Evolutionary conservation across 2,113 vertebrate species (phyloP), one percentile per base, ranked within the genome.

Genomic region (Elanoides forficatus): DNA sequence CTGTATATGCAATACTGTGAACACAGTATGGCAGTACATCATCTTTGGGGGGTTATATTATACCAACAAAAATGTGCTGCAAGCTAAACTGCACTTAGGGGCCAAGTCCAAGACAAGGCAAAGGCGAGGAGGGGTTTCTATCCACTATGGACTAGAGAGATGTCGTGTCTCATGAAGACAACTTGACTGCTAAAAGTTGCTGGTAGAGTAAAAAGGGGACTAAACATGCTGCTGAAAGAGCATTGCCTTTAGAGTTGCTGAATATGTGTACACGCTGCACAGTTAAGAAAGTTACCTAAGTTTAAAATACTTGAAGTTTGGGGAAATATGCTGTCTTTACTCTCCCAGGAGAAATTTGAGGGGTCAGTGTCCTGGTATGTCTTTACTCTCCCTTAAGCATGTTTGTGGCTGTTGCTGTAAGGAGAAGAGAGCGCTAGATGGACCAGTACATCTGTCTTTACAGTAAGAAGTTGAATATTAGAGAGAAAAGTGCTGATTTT

Each of bases 101-200:
- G 15, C 19, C 21, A 36, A 53, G 32, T 34, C 5, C 70, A 30
- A 65, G 50, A 22, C 1, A 40, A 56, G 45, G 45, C n/a, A 62
- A 68, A 87, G 25, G 17, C 2, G 1, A 16, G 32, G 6, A 48
- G 18, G 6, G 6, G 5, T 81, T 86, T 86, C 20, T 82, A 0
- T 58, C 20, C 27, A 0, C 18, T 32, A 1, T 66, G 42, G 18
- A 9, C 62, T 71, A 0, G 4, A 82, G 25, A 7, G 21, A 6
- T 6, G 13, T 55, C 36, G 14, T 52, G 6, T 45, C 27, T 88
- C 66, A 11, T 11, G 32, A 71, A n/a, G 42, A 5, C 2, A 4
- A 15, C 12, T 40, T 50, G 29, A 66, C 74, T 84, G 16, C 36
- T 48, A 5, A 13, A 88, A 58, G 42, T 81, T 90, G 14, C 56